Conservation (phyloP, 2,113 vertebrate genomes). For the Noturus placidus region DNA sequence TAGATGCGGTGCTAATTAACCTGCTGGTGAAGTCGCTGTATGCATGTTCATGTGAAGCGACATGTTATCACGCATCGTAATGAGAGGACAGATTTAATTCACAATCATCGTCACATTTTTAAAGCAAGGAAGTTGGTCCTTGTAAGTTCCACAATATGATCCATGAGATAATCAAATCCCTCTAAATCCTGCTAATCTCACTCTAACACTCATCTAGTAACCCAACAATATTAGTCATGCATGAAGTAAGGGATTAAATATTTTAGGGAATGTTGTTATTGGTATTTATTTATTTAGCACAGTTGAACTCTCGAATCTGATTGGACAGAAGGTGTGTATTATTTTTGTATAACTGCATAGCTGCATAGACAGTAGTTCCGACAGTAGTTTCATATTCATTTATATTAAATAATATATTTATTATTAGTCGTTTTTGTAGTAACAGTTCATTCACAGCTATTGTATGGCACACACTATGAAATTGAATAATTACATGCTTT, state of each 20-base stretch:
- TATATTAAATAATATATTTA: background rate
- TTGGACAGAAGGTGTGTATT: background rate
- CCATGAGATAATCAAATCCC: background rate
- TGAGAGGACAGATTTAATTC: background rate
- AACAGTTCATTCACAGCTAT: background rate
- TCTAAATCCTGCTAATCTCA: background rate
- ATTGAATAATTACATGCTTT: too few species aligned
- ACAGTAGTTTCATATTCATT: background rate
- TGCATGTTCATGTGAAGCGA: background rate
- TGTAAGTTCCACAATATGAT: background rate
- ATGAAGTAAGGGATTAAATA: background rate
- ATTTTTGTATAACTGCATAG: background rate
- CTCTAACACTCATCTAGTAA: background rate
- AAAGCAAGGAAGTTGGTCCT: background rate
- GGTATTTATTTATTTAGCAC: background rate
- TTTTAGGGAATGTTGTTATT: background rate
- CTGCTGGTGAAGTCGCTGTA: background rate
- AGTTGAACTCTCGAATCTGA: background rate
- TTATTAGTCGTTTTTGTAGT: background rate
- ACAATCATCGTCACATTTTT: background rate
- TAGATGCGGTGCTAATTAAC: background rate
- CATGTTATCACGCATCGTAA: background rate
- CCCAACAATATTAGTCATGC: background rate
- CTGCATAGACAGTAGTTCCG: background rate
- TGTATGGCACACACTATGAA: background rate